A percentile compares a stretch with the other conserved stretches of the same genome.
phyloP scores from a whole-genome alignment of 2,797 vertebrate species.

The Pseudochirops cupreus region DNA sequence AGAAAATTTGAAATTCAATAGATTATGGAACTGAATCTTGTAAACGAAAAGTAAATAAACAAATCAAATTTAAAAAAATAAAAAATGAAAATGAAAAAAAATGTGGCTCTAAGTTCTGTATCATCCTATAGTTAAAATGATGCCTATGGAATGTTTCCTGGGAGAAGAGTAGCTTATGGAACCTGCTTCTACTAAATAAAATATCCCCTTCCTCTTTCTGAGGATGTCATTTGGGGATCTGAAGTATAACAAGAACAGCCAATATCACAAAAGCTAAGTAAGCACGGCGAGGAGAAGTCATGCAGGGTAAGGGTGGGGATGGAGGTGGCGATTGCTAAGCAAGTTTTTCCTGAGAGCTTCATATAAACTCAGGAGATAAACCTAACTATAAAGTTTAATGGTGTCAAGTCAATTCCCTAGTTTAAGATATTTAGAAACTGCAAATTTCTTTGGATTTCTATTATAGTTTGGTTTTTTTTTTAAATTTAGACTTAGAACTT shows the following conservation, averaged over 20 bases:
- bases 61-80: no score
- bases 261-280: not conserved
- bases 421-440: not conserved
- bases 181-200: not conserved
- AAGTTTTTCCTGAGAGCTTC: not conserved
- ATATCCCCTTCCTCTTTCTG: not conserved
- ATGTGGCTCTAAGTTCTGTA: not conserved
- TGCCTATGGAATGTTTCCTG: not conserved
- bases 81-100: no score
- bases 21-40: no score
- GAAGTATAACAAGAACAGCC: not conserved
- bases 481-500: not conserved
- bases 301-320: not conserved
- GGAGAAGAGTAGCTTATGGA: not conserved
- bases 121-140: not conserved
- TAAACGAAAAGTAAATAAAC: no score
- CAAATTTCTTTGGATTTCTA: conserved; percentile 16
- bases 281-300: not conserved
- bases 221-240: not conserved
- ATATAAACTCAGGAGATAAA: not conserved
- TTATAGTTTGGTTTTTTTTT: not conserved
- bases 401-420: not conserved
- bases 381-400: not conserved
- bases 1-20: no score
- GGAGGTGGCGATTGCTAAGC: not conserved